These are phyloP conservation scores for Bolinopsis microptera DNA, from an alignment of 37 sponge, comb jelly and placozoan genomes.

Conservation along the genomic window DNA sequence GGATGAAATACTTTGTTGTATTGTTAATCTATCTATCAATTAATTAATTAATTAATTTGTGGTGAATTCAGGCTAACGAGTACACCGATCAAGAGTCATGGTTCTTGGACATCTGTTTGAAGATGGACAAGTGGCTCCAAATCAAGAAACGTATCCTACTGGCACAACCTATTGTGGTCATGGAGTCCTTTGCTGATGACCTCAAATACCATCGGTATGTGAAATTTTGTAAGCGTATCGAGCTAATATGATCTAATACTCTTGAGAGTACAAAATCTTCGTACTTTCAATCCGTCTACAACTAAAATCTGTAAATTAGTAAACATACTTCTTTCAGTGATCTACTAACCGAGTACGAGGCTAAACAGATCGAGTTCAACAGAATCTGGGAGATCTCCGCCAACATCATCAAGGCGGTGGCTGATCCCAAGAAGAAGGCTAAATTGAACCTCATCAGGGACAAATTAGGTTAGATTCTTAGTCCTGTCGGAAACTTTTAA, in stretches of 20 bases:
- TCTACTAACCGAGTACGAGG: slow-evolving; percentile 59
- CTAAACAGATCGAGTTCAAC: slow-evolving; percentile 64
- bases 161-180: background rate
- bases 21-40: no score
- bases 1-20: no score
- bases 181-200: slow-evolving; percentile 59
- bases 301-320: no score
- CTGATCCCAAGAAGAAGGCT: slow-evolving; percentile 60
- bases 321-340: slow-evolving; percentile 21
- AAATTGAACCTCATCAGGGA: slow-evolving; percentile 61
- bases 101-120: slow-evolving; percentile 60
- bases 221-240: background rate
- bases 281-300: no score
- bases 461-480: slow-evolving; percentile 24
- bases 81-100: slow-evolving; percentile 59
- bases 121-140: slow-evolving; percentile 67
- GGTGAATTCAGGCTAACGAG: slow-evolving; percentile 14
- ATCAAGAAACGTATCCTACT: slow-evolving; percentile 62
- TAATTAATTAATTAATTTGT: no score
- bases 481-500: background rate
- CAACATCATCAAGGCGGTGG: slow-evolving; percentile 8
- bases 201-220: slow-evolving; percentile 25
- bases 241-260: background rate
- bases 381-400: slow-evolving; percentile 62
- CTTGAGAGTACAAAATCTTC: no score